phyloP scores from a whole-genome alignment of 2,888 invertebrate species.

The Trachelus troglodyta region DNA sequence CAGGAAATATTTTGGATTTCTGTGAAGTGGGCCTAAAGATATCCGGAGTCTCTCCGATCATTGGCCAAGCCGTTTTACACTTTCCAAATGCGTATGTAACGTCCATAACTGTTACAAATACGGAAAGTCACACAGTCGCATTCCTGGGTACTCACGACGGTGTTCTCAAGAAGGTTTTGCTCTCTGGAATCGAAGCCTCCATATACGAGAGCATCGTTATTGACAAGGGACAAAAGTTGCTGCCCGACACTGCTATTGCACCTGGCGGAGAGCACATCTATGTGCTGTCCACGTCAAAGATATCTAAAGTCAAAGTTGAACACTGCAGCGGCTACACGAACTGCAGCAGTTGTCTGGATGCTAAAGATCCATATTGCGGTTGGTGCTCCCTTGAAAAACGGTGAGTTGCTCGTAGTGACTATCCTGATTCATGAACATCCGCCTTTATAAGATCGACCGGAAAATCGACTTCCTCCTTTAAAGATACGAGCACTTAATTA shows the following conservation, averaged over 20 bases:
- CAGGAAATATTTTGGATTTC: constrained; percentile 91
- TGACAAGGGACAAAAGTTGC: constrained; percentile 80
- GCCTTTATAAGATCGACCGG: background rate
- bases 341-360: constrained; percentile 89
- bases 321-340: constrained; percentile 87
- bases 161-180: constrained; percentile 84
- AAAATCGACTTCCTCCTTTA: background rate
- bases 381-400: constrained; percentile 94
- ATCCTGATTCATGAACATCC: background rate
- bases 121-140: constrained; percentile 92
- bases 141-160: constrained; percentile 93
- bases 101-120: constrained; percentile 87
- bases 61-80: constrained; percentile 79
- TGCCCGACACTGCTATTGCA: constrained; percentile 89
- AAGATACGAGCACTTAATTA: background rate
- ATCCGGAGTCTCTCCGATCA: constrained; percentile 87
- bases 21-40: constrained; percentile 93
- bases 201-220: constrained; percentile 90
- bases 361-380: constrained; percentile 93
- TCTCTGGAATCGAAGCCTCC: constrained; percentile 78
- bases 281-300: constrained; percentile 82
- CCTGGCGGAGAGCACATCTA: constrained; percentile 86
- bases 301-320: constrained; percentile 84
- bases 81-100: constrained; percentile 86
- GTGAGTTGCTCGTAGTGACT: constrained; percentile 58